phyloP scores from a whole-genome alignment of 2,797 vertebrate genomes.

The Halcyon badia region DNA sequence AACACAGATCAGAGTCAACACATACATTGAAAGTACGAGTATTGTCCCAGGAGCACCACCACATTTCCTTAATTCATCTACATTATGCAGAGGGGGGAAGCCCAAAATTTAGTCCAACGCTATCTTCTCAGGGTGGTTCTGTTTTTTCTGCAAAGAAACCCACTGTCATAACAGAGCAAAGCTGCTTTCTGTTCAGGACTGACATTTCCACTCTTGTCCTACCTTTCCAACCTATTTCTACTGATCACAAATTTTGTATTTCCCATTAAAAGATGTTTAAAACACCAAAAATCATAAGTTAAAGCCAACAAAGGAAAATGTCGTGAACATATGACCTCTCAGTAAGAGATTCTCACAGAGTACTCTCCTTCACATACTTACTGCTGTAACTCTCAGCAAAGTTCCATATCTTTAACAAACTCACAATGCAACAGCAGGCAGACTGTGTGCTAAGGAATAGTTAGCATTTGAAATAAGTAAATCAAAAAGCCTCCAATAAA shows the following conservation, averaged over 20 bases:
- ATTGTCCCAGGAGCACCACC: not conserved
- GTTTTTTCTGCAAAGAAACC: not conserved
- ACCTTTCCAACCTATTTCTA: not conserved
- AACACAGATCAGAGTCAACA: not conserved
- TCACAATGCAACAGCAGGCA: not conserved
- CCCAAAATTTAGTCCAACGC: not conserved
- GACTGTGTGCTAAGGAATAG: not conserved
- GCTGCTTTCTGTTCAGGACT: not conserved
- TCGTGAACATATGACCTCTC: not conserved
- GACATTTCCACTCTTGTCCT: not conserved
- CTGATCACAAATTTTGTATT: not conserved
- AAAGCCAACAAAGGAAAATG: conserved; percentile 6
- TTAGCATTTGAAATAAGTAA: not conserved
- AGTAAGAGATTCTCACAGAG: not conserved
- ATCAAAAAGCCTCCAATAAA: not conserved
- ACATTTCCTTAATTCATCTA: not conserved
- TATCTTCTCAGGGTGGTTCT: not conserved
- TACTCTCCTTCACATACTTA: not conserved
- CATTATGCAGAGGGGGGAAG: not conserved
- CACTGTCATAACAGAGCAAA: not conserved
- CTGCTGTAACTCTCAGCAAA: not conserved
- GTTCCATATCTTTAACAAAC: not conserved
- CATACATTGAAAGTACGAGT: not conserved
- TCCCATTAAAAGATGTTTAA: not conserved
- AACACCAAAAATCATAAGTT: not conserved